Conservation (phyloP, 2,113 vertebrate genomes). For the Mionectes macconnelli region DNA sequence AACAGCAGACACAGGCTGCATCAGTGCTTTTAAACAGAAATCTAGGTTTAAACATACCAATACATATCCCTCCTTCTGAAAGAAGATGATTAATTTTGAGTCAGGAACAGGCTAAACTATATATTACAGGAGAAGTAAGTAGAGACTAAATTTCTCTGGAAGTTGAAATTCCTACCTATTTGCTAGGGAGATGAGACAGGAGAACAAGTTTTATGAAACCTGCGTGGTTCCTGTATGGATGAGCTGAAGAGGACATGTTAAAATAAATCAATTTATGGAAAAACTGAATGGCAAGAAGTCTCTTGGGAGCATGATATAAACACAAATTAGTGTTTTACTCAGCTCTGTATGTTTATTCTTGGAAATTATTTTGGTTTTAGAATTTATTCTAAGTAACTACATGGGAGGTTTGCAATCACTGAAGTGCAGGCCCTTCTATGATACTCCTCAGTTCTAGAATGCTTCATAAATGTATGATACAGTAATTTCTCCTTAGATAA, state of each 20-base stretch:
- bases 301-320: not conserved
- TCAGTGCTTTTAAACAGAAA: slow-evolving; percentile 1
- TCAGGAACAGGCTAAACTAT: not conserved
- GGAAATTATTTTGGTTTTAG: not conserved
- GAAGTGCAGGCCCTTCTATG: not conserved
- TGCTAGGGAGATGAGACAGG: not conserved
- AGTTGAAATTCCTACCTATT: not conserved
- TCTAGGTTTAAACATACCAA: not conserved
- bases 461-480: not conserved
- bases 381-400: not conserved
- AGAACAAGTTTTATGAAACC: not conserved
- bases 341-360: not conserved
- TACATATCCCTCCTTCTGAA: not conserved
- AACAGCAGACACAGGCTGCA: not conserved
- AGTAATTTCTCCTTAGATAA: not conserved
- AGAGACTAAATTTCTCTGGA: not conserved
- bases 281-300: not conserved
- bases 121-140: not conserved
- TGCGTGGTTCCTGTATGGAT: not conserved
- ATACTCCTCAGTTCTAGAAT: not conserved
- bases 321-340: not conserved
- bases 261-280: not conserved
- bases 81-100: not conserved
- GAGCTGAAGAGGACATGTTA: not conserved
- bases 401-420: not conserved